These are phyloP conservation scores for Sebastiscus albofasciatus DNA, from an alignment of 2,797 vertebrate genomes.

Conservation along the genomic window DNA sequence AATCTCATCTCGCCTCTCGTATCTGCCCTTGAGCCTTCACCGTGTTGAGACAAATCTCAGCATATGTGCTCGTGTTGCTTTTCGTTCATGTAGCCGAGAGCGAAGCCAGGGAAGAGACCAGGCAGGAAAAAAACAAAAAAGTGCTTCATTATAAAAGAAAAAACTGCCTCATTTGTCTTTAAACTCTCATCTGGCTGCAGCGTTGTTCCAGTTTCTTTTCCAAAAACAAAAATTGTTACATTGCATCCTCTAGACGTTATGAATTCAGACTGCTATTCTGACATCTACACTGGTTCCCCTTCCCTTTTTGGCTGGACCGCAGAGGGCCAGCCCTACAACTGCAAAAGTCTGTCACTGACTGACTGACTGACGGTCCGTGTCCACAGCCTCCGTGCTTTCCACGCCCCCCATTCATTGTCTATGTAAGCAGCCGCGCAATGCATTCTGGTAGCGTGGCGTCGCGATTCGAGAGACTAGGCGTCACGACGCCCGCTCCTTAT, in stretches of 20 bases:
- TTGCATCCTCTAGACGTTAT: neutral
- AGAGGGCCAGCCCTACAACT: too few relatives aligned
- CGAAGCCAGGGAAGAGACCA: neutral
- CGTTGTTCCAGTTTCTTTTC: neutral
- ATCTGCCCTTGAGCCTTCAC: conserved; percentile 43
- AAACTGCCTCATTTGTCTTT: neutral
- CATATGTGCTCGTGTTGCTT: conserved; percentile 33
- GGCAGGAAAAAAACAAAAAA: neutral
- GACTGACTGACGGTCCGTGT: too few relatives aligned
- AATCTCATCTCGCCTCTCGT: conserved; percentile 35
- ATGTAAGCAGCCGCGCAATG: too few relatives aligned
- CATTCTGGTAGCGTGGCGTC: too few relatives aligned
- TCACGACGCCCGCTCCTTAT: too few relatives aligned
- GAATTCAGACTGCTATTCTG: neutral
- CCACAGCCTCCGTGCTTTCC: too few relatives aligned
- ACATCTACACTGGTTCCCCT: neutral
- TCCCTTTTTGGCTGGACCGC: too few relatives aligned
- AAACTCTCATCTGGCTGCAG: neutral
- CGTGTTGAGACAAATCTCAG: conserved; percentile 43
- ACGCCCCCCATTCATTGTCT: too few relatives aligned
- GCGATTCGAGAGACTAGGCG: too few relatives aligned
- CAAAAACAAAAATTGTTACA: neutral
- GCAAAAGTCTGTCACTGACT: too few relatives aligned
- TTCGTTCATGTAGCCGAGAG: conserved; percentile 35
- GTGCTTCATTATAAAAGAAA: conserved; percentile 1